These are phyloP conservation scores for Clusia tigrina DNA, from an alignment of 2,888 invertebrate species.

Conservation along the genomic window DNA sequence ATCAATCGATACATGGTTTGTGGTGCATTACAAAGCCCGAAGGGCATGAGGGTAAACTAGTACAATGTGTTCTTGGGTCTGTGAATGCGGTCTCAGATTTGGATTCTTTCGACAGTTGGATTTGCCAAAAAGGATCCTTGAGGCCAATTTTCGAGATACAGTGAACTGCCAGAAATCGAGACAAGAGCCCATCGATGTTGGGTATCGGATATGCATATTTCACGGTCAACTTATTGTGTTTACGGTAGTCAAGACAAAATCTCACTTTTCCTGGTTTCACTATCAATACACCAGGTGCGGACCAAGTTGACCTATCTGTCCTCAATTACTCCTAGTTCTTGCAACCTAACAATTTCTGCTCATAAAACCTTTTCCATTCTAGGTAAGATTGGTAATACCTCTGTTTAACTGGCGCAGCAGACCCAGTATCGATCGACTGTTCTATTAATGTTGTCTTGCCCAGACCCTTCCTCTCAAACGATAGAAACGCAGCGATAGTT, in stretches of 20 bases:
- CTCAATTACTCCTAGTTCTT: conserved; percentile 2
- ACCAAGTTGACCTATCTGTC: not conserved
- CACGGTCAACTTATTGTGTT: conserved; percentile 12
- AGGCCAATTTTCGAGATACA: conserved; percentile 37
- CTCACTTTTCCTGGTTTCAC: conserved; percentile 26
- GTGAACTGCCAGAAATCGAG: conserved; percentile 17
- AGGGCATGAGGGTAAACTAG: conserved; percentile 32
- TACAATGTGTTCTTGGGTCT: conserved; percentile 32
- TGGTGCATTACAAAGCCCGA: conserved; percentile 26
- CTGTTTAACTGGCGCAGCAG: not conserved
- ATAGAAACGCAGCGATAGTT: not conserved
- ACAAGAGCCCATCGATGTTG: conserved; percentile 32
- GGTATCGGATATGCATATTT: conserved; percentile 23
- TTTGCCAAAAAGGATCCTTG: conserved; percentile 27
- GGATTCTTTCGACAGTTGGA: conserved; percentile 15
- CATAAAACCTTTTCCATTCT: not conserved
- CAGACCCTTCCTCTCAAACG: not conserved
- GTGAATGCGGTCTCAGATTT: conserved; percentile 39
- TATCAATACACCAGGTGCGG: conserved; percentile 35
- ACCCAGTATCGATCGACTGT: not conserved
- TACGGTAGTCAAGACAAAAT: not conserved
- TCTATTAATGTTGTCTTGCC: not conserved
- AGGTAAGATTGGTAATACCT: not conserved
- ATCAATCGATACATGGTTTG: conserved; percentile 28
- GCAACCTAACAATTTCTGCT: not conserved